Evolutionary conservation across 2,797 vertebrate genomes (phyloP).

Genomic region (Phoxinus dragarum): DNA sequence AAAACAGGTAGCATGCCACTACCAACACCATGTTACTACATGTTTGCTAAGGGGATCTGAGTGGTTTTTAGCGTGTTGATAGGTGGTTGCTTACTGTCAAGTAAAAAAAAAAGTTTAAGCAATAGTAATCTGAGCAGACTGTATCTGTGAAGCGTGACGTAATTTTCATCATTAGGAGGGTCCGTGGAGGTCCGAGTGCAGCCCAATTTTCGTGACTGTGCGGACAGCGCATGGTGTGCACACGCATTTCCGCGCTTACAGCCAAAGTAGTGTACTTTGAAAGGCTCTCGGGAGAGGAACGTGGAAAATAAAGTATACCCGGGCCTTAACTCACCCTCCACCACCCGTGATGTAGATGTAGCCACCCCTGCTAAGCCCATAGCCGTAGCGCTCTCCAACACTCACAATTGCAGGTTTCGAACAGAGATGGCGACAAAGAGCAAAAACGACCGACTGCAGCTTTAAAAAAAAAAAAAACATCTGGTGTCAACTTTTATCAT

Average conservation of each 20-base stretch:
- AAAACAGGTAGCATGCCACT: too few species aligned
- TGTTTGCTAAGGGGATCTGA: not conserved
- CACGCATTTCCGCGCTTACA: too few species aligned
- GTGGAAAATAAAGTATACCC: too few species aligned
- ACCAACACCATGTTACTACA: not conserved
- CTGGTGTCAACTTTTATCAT: not conserved
- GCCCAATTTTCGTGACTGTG: too few species aligned
- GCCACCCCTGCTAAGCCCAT: constrained; percentile 84
- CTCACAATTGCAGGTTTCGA: constrained; percentile 65
- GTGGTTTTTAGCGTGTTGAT: not conserved
- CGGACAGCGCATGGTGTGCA: too few species aligned
- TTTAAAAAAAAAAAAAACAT: too few species aligned
- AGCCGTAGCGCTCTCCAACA: constrained; percentile 91
- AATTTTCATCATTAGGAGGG: too few species aligned
- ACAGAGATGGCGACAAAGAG: too few species aligned
- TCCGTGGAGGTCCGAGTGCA: too few species aligned
- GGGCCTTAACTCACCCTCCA: constrained; percentile 82
- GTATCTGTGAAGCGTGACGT: not conserved
- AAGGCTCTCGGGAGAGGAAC: too few species aligned
- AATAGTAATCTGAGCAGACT: not conserved
- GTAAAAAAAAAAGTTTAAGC: not conserved
- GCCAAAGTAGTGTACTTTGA: too few species aligned
- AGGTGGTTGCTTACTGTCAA: not conserved
- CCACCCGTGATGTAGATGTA: constrained; percentile 95
- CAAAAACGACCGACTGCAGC: too few species aligned